A percentile compares a stretch with the other conserved stretches of the same genome.
Evolutionary conservation across 2,888 invertebrate genomes (phyloP).

Genomic region (Eupithecia subumbrata): DNA sequence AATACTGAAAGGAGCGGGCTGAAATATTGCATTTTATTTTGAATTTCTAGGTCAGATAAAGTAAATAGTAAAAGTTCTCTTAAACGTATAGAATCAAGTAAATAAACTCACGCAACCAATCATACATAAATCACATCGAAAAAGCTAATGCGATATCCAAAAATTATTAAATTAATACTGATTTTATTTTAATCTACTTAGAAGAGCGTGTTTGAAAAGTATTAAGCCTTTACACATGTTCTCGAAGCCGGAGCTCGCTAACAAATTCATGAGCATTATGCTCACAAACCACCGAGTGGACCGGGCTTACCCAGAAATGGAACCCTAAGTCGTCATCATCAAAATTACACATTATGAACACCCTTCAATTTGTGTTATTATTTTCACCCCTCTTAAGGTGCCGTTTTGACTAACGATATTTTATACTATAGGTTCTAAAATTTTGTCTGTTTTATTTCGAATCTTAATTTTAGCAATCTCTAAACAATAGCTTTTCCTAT

Average conservation of each 20-base stretch:
- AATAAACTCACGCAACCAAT: not conserved
- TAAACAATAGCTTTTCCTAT: too few species aligned
- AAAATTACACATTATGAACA: slow-evolving; percentile 44
- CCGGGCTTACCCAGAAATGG: slow-evolving; percentile 28
- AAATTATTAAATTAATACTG: not conserved
- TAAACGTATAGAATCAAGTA: not conserved
- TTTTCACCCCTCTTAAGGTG: slow-evolving; percentile 33
- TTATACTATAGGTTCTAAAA: not conserved
- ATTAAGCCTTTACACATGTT: slow-evolving; percentile 6
- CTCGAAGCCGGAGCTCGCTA: not conserved
- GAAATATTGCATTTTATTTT: not conserved
- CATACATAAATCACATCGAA: not conserved
- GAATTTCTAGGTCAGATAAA: not conserved
- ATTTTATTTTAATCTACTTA: not conserved
- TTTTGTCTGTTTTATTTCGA: too few species aligned
- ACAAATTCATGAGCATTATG: slow-evolving; percentile 23
- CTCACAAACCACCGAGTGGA: slow-evolving; percentile 15
- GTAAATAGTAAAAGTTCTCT: not conserved
- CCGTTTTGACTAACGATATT: slow-evolving; percentile 14
- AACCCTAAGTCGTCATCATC: slow-evolving; percentile 38
- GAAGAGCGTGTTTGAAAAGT: not conserved
- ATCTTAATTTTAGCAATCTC: too few species aligned
- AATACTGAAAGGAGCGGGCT: not conserved
- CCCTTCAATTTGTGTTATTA: slow-evolving; percentile 40
- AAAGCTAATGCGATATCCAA: not conserved